Percentiles rank a stretch among this genome's conserved stretches.
phyloP scores from a whole-genome alignment of 2,113 vertebrate species.

The Lepidothrix coronata region DNA sequence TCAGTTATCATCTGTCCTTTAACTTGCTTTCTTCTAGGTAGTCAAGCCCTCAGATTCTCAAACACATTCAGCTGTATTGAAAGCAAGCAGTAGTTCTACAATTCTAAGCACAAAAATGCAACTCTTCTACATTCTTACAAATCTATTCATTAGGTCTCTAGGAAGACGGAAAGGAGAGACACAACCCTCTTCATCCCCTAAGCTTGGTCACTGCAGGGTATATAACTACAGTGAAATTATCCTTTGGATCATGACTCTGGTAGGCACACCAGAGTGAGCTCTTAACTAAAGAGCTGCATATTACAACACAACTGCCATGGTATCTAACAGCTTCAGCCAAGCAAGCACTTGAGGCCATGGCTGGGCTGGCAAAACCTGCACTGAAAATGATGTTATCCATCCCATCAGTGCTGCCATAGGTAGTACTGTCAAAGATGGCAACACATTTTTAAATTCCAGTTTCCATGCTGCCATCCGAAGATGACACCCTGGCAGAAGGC shows the following conservation, averaged over 20 bases:
- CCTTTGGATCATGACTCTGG: neutral
- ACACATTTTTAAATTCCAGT: neutral
- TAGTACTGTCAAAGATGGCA: fast-evolving
- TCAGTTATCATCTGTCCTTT: neutral
- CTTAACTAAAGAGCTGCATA: neutral
- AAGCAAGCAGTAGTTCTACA: neutral
- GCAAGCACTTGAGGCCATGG: neutral
- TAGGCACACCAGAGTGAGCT: neutral
- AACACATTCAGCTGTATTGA: neutral
- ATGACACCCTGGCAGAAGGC: neutral
- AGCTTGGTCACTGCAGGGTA: neutral
- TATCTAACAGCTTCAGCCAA: neutral
- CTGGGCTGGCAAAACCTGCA: neutral
- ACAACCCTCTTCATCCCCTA: neutral
- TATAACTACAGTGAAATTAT: neutral
- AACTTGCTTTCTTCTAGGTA: neutral
- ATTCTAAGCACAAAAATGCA: neutral
- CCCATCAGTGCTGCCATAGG: neutral
- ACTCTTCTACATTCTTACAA: neutral
- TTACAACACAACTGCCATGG: neutral
- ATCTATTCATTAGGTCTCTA: neutral
- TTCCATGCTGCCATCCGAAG: neutral
- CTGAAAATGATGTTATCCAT: neutral
- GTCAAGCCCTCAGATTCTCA: neutral
- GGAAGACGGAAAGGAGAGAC: neutral